Evolutionary conservation across 35 echinoderm and acorn worm genomes (phyloP).

Genomic region (Eucidaris tribuloides): DNA sequence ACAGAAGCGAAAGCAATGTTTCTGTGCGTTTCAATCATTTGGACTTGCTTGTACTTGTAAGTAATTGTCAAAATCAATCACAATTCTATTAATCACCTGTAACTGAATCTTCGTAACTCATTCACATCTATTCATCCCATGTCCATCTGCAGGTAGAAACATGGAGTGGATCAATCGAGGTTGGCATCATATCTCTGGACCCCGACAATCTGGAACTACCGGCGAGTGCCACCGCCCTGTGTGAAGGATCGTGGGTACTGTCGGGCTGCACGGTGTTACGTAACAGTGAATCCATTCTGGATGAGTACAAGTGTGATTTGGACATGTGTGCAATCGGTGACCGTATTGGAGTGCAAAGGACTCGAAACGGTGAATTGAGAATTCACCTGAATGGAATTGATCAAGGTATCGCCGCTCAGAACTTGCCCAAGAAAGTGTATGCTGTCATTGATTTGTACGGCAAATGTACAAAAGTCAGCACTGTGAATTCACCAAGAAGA

Average conservation of each 20-base stretch:
- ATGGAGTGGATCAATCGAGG: constrained; percentile 98
- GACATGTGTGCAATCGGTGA: constrained; percentile 72
- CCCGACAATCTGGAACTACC: constrained; percentile 75
- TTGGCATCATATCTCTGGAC: constrained; percentile 81
- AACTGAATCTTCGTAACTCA: no score
- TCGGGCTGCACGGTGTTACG: constrained; percentile 77
- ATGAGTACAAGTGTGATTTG: constrained; percentile 89
- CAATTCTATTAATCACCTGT: no score
- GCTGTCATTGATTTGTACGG: constrained; percentile 98
- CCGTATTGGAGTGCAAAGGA: constrained; percentile 77
- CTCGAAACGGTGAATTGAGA: constrained; percentile 62
- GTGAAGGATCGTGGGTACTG: constrained; percentile 91
- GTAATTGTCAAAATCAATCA: no score
- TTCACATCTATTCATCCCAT: no score
- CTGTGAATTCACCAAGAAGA: constrained; percentile 40
- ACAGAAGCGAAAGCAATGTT: no score
- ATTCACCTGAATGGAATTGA: constrained; percentile 82
- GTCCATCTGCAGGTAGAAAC: constrained; percentile 79
- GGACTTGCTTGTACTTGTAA: no score
- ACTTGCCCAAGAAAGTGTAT: constrained; percentile 62
- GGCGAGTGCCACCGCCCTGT: constrained; percentile 81
- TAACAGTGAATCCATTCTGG: constrained; percentile 74
- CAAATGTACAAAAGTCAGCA: constrained; percentile 86
- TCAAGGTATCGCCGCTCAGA: constrained; percentile 67
- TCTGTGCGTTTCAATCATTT: no score